Percentiles rank a stretch among this genome's conserved stretches.
Evolutionary conservation across 2,113 vertebrate genomes (phyloP).

Genomic region (Regulus satrapa): DNA sequence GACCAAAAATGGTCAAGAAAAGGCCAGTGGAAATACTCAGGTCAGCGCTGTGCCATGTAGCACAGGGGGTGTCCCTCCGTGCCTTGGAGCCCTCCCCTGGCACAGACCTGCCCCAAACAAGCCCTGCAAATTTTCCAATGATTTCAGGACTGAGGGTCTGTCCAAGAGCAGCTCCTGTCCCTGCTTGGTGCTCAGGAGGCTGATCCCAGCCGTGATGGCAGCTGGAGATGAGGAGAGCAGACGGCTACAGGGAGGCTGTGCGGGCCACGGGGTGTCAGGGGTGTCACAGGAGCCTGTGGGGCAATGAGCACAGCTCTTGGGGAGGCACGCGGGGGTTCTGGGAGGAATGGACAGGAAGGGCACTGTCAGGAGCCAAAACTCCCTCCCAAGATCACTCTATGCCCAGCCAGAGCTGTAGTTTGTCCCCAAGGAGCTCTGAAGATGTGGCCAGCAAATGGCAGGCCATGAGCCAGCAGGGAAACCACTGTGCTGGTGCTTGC

Average conservation of each 20-base stretch:
- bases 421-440: neutral
- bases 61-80: neutral
- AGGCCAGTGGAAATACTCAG: conserved; percentile 60
- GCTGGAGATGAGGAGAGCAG: neutral
- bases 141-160: fast-evolving
- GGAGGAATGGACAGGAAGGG: neutral
- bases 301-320: neutral
- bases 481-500: neutral
- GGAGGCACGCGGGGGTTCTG: fast-evolving
- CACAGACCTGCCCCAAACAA: fast-evolving
- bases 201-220: neutral
- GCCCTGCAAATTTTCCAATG: neutral
- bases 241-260: neutral
- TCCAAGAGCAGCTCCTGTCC: neutral
- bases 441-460: neutral
- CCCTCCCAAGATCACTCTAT: neutral
- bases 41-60: conserved; percentile 29
- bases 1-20: conserved; percentile 68
- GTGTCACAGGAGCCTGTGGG: neutral
- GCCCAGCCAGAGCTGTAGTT: neutral
- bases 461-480: neutral
- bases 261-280: fast-evolving
- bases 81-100: neutral
- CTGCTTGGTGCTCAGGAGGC: neutral
- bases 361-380: neutral